phyloP scores from a whole-genome alignment of 2,113 vertebrate genomes.

The Toxotes jaculatrix region DNA sequence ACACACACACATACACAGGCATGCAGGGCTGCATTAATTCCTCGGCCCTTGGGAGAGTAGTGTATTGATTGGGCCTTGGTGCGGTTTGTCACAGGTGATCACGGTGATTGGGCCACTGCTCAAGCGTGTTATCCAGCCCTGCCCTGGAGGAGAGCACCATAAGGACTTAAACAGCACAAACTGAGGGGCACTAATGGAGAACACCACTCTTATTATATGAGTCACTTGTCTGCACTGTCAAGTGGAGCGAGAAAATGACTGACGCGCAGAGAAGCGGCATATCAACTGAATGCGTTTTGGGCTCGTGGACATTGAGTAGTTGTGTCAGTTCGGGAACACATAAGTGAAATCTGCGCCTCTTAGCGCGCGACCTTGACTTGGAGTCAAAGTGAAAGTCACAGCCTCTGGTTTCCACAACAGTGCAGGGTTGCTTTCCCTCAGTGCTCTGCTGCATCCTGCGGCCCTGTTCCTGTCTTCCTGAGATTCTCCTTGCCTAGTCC shows the following conservation, averaged over 20 bases:
- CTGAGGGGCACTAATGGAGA: slow-evolving; percentile 72
- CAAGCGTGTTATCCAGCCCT: slow-evolving; percentile 65
- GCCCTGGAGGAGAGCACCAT: slow-evolving; percentile 50
- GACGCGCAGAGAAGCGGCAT: slow-evolving; percentile 2
- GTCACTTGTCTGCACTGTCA: slow-evolving; percentile 47
- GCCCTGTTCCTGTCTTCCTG: neutral
- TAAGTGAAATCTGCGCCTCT: slow-evolving; percentile 14
- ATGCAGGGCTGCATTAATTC: slow-evolving; percentile 58
- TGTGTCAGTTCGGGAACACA: slow-evolving; percentile 7
- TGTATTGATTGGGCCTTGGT: slow-evolving; percentile 71
- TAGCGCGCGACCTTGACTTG: slow-evolving; percentile 25
- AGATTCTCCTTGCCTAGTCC: neutral
- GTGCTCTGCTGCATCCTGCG: neutral
- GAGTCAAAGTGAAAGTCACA: slow-evolving; percentile 28
- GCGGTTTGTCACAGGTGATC: slow-evolving; percentile 81
- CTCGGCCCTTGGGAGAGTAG: slow-evolving; percentile 40
- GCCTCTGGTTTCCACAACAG: neutral
- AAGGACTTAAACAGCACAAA: slow-evolving; percentile 68
- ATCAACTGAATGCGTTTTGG: slow-evolving; percentile 20
- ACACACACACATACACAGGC: slow-evolving; percentile 13
- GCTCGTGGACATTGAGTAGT: slow-evolving; percentile 9
- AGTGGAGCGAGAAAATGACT: slow-evolving; percentile 35
- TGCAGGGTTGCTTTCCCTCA: neutral
- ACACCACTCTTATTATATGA: slow-evolving; percentile 58
- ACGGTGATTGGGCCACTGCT: slow-evolving; percentile 74